Conservation (phyloP, 2,888 invertebrate genomes). For the Amphiduros pacificus region DNA sequence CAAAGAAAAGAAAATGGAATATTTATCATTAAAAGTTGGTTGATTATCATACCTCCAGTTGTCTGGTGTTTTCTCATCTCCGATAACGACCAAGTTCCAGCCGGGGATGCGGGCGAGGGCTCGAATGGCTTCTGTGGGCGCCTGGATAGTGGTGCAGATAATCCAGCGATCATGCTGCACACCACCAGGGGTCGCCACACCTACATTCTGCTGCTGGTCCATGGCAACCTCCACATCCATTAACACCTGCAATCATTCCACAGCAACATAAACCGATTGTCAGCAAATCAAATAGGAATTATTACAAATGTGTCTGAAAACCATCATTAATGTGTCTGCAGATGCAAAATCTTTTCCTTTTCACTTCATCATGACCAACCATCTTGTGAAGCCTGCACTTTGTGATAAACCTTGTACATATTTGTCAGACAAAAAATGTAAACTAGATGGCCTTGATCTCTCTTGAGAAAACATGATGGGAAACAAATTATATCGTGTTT, state of each 20-base stretch:
- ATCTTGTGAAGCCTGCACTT: too few species aligned
- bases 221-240: not conserved
- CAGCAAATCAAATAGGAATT: too few species aligned
- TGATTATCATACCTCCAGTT: conserved; percentile 27
- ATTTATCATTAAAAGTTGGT: not conserved
- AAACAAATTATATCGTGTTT: too few species aligned
- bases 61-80: conserved; percentile 29
- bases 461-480: too few species aligned
- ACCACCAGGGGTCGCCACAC: not conserved
- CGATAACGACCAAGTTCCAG: conserved; percentile 35
- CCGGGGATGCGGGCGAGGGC: conserved; percentile 19
- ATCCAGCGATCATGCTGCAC: conserved; percentile 27
- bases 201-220: not conserved
- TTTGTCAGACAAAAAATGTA: too few species aligned
- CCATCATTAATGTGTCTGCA: too few species aligned
- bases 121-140: conserved; percentile 26
- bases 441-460: too few species aligned
- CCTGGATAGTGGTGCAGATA: conserved; percentile 30
- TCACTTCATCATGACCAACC: too few species aligned
- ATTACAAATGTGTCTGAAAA: too few species aligned
- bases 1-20: not conserved
- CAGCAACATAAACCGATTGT: too few species aligned
- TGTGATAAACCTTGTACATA: too few species aligned
- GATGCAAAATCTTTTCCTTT: too few species aligned
- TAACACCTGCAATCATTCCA: not conserved